Evolutionary conservation across 2,113 vertebrate species (phyloP).

Genomic region (Cranoglanis bouderius): DNA sequence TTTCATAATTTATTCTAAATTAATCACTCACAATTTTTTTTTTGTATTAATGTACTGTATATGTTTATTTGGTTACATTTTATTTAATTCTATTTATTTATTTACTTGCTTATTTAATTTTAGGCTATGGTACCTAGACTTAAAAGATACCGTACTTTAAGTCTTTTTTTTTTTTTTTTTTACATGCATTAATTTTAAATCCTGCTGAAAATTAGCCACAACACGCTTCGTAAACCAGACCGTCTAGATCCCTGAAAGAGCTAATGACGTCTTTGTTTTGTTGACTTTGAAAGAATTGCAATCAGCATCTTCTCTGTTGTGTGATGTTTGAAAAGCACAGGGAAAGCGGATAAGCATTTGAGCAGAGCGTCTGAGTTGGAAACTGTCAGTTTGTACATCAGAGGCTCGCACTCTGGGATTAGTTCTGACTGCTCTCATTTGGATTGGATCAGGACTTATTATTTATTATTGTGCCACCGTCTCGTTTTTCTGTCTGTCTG

Average conservation of each 20-base stretch:
- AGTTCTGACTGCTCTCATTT: conserved; percentile 42
- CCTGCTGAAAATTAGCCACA: not conserved
- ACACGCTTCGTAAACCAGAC: not conserved
- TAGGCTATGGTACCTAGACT: not conserved
- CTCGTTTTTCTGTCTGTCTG: conserved; percentile 33
- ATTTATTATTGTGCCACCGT: conserved; percentile 45
- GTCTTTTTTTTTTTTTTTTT: not conserved
- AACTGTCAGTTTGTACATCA: conserved; percentile 46
- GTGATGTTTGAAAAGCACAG: not conserved
- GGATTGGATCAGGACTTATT: conserved; percentile 40
- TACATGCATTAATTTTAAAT: not conserved
- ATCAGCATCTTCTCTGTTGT: not conserved
- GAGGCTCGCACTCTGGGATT: conserved; percentile 31
- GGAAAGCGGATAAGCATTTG: not conserved
- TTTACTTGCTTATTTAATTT: too few species aligned
- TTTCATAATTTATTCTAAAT: not conserved
- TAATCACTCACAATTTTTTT: not conserved
- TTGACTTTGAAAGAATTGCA: not conserved
- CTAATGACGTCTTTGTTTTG: not conserved
- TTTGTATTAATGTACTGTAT: not conserved
- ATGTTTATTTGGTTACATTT: not conserved
- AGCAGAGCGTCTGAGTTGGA: conserved; percentile 10
- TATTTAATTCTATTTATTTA: not conserved
- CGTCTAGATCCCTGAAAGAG: not conserved
- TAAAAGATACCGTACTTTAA: not conserved